Evolutionary conservation across 2,113 vertebrate species (phyloP).

Genomic region (Ovis canadensis): DNA sequence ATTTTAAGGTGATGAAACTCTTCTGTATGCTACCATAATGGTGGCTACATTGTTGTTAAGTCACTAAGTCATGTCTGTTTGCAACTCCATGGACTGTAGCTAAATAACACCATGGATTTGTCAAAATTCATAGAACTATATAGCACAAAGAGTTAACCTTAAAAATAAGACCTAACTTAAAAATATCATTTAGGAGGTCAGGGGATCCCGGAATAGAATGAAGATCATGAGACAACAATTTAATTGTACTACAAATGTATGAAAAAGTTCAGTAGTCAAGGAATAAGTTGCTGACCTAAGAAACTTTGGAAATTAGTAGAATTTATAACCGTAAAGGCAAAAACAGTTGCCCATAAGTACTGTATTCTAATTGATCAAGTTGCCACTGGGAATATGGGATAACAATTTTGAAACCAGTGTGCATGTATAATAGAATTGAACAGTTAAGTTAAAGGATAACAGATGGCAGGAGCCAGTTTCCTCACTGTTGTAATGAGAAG

Average conservation of each 20-base stretch:
- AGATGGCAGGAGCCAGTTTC: neutral
- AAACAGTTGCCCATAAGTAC: neutral
- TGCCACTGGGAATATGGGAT: neutral
- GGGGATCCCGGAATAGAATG: neutral
- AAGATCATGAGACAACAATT: neutral
- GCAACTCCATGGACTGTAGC: neutral
- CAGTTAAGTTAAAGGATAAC: neutral
- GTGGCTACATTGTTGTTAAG: neutral
- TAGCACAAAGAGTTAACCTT: neutral
- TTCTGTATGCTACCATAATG: neutral
- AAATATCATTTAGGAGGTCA: neutral
- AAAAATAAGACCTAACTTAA: neutral
- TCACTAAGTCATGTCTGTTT: neutral
- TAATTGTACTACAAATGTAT: neutral
- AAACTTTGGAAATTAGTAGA: neutral
- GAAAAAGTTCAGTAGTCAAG: neutral
- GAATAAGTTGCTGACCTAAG: neutral
- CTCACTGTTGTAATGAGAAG: neutral
- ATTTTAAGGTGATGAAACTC: neutral
- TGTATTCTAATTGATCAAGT: neutral
- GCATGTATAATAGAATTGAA: neutral
- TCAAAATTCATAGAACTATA: neutral
- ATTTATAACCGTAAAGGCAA: neutral
- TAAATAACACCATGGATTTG: neutral
- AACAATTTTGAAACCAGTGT: neutral